Percentiles rank a stretch among this genome's conserved stretches.
These are phyloP conservation scores for Emydoidea blandingii DNA, from an alignment of 2,797 vertebrate genomes.

Conservation along the genomic window DNA sequence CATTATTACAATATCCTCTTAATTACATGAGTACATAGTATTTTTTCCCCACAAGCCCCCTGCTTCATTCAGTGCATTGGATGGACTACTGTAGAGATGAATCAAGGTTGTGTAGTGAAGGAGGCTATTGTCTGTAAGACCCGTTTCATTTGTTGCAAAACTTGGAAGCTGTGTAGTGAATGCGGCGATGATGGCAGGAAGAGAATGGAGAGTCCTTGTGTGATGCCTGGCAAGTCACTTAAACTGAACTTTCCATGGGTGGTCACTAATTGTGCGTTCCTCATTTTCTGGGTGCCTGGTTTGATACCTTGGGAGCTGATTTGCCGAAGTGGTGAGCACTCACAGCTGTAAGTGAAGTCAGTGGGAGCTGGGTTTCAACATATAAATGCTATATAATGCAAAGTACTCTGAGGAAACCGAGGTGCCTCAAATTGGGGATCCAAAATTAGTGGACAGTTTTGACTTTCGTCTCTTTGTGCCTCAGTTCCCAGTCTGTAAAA, in stretches of 20 bases:
- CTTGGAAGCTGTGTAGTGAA: neutral
- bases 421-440: accelerated
- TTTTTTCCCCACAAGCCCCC: neutral
- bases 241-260: neutral
- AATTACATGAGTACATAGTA: neutral
- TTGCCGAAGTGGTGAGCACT: neutral
- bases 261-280: neutral
- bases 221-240: accelerated
- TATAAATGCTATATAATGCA: accelerated
- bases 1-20: neutral
- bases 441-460: accelerated
- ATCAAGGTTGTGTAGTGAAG: neutral
- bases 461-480: neutral
- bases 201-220: neutral
- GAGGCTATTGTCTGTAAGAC: neutral
- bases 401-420: neutral
- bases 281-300: accelerated
- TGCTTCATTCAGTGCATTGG: neutral
- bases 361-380: accelerated
- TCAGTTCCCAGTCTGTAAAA: accelerated
- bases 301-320: accelerated
- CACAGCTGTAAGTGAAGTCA: accelerated
- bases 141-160: neutral
- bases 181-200: neutral
- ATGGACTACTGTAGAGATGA: neutral